Conservation (phyloP, 2,113 vertebrate species). For the Pungitius pungitius region DNA sequence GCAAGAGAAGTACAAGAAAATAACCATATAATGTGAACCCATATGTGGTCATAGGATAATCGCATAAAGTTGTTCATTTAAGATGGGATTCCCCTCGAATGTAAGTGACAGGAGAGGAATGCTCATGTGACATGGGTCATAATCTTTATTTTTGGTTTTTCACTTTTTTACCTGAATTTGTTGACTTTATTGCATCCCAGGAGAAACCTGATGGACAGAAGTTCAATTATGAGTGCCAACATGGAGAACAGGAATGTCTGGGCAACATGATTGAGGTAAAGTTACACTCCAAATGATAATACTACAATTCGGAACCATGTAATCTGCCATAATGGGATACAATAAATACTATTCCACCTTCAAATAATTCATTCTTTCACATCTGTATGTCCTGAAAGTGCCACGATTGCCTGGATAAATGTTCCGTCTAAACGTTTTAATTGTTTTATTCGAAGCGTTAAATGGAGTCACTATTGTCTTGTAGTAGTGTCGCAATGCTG, state of each 20-base stretch:
- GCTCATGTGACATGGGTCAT: neutral
- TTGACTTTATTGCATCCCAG: slow-evolving; percentile 68
- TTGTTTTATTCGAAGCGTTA: neutral
- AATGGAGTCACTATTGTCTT: neutral
- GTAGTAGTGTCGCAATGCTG: neutral
- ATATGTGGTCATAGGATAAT: neutral
- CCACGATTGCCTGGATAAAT: neutral
- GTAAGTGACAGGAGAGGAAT: neutral
- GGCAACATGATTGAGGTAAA: slow-evolving; percentile 95
- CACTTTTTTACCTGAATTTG: neutral
- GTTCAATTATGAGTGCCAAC: slow-evolving; percentile 88
- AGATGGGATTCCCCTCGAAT: neutral
- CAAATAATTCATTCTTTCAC: neutral
- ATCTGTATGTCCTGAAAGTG: neutral
- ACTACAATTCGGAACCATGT: neutral
- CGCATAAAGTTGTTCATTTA: neutral
- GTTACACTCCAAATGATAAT: neutral
- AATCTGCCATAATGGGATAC: neutral
- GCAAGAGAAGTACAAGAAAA: neutral
- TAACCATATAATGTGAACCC: neutral
- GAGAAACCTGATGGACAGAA: slow-evolving; percentile 77
- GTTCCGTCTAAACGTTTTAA: neutral
- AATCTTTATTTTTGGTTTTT: neutral
- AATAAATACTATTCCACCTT: neutral
- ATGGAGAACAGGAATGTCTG: slow-evolving; percentile 87